Percentiles rank a stretch among this genome's conserved stretches.
Conservation (phyloP, 1,140 invertebrate genomes). For the Vanessa tameamea region DNA sequence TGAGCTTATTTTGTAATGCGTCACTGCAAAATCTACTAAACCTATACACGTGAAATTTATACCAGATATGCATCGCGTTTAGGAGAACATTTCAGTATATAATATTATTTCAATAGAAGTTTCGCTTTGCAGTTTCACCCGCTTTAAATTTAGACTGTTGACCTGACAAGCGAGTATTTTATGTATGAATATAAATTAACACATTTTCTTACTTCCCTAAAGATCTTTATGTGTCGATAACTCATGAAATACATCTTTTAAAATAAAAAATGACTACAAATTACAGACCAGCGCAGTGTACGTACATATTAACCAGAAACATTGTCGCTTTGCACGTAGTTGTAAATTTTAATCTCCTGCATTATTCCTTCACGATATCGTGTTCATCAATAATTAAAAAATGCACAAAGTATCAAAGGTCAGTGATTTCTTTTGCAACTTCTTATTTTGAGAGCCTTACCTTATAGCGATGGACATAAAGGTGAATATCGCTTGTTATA, state of each 20-base stretch:
- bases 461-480: conserved; percentile 25
- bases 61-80: too few relatives aligned
- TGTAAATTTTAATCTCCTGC: conserved; percentile 12
- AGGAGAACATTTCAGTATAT: too few relatives aligned
- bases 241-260: conserved; percentile 3
- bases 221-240: neutral
- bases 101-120: too few relatives aligned
- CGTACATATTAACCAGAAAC: neutral
- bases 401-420: conserved; percentile 43
- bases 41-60: too few relatives aligned
- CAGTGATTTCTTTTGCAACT: conserved; percentile 53
- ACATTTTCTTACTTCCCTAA: neutral
- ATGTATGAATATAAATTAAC: neutral
- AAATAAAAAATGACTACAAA: conserved; percentile 13
- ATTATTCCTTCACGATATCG: conserved; percentile 15
- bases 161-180: too few relatives aligned
- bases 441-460: conserved; percentile 24
- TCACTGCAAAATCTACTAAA: too few relatives aligned
- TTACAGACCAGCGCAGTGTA: conserved; percentile 4
- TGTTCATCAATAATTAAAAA: conserved; percentile 40
- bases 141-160: too few relatives aligned
- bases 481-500: conserved; percentile 26
- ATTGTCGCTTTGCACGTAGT: neutral
- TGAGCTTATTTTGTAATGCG: too few relatives aligned
- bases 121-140: too few relatives aligned